These are phyloP conservation scores for Thelaira solivaga DNA, from an alignment of 2,888 invertebrate species.

Conservation along the genomic window DNA sequence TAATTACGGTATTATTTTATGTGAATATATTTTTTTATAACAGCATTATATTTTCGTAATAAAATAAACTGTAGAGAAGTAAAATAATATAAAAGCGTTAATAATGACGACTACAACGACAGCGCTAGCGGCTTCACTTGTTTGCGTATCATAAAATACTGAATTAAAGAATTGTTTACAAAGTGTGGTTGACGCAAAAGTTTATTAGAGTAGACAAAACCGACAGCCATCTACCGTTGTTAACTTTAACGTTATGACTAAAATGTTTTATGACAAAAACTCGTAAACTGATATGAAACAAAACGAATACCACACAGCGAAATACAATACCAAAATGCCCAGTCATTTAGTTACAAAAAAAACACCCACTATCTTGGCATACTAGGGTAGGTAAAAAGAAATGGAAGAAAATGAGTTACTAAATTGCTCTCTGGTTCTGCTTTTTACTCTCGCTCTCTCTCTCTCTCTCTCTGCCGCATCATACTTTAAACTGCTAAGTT, in stretches of 20 bases:
- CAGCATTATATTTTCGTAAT: slow-evolving; percentile 19
- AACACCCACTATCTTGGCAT: slow-evolving; percentile 14
- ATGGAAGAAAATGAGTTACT: neutral
- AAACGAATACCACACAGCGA: slow-evolving; percentile 23
- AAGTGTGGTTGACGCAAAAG: neutral
- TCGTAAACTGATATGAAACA: slow-evolving; percentile 43
- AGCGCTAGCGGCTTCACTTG: slow-evolving; percentile 27
- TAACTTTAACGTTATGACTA: slow-evolving; percentile 60
- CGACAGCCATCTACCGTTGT: slow-evolving; percentile 65
- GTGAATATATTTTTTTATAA: slow-evolving; percentile 34
- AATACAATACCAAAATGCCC: neutral
- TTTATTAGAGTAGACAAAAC: slow-evolving; percentile 43
- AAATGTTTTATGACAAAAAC: slow-evolving; percentile 49
- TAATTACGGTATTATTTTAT: slow-evolving; percentile 35
- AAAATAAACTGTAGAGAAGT: slow-evolving; percentile 16
- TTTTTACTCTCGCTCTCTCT: slow-evolving; percentile 1
- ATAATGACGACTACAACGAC: slow-evolving; percentile 5
- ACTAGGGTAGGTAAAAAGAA: slow-evolving; percentile 13
- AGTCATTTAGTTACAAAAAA: slow-evolving; percentile 16
- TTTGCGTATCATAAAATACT: slow-evolving; percentile 61
- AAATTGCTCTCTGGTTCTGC: neutral
- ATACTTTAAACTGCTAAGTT: too few relatives aligned
- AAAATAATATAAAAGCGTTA: slow-evolving; percentile 42
- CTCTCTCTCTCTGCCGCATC: neutral
- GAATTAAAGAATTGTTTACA: slow-evolving; percentile 33